phyloP scores from a whole-genome alignment of 2,888 invertebrate genomes.

The Hypomecis atomaria region DNA sequence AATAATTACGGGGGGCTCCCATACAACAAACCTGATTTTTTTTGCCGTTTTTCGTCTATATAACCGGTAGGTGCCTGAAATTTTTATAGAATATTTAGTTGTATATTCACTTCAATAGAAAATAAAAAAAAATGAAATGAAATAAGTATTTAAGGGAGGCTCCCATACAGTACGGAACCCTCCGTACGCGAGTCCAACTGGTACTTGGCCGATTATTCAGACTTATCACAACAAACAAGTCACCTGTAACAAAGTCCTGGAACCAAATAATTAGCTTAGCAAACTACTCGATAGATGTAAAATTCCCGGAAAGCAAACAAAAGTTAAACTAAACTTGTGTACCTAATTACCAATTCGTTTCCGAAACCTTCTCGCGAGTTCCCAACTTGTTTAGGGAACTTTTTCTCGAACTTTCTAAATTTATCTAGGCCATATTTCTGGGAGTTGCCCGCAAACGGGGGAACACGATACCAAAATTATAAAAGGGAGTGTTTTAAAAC shows the following conservation, averaged over 20 bases:
- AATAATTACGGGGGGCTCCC: too few relatives aligned
- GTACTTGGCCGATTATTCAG: too few relatives aligned
- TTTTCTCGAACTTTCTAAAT: constrained; percentile 61
- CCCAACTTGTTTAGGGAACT: constrained; percentile 63
- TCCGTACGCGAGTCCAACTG: too few relatives aligned
- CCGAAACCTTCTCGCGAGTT: constrained; percentile 58
- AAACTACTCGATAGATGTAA: constrained; percentile 54
- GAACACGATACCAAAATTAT: constrained; percentile 71
- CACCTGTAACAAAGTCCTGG: too few relatives aligned
- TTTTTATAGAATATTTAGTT: too few relatives aligned
- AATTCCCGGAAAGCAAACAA: constrained; percentile 52
- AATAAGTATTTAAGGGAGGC: too few relatives aligned
- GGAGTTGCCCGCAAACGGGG: constrained; percentile 54
- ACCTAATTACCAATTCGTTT: constrained; percentile 71
- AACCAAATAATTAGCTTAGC: constrained; percentile 4
- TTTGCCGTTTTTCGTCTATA: too few relatives aligned
- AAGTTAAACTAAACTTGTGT: constrained; percentile 61
- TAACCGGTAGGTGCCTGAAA: too few relatives aligned
- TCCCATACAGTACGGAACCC: too few relatives aligned
- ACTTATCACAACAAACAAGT: neutral
- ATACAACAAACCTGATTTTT: too few relatives aligned
- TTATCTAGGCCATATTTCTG: constrained; percentile 71
- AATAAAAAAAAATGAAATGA: too few relatives aligned
- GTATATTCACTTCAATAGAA: too few relatives aligned
- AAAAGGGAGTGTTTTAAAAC: constrained; percentile 67